A percentile compares a stretch with the other conserved stretches of the same genome.
Evolutionary conservation across 2,888 invertebrate species (phyloP).

Genomic region (Pterostichus madidus): DNA sequence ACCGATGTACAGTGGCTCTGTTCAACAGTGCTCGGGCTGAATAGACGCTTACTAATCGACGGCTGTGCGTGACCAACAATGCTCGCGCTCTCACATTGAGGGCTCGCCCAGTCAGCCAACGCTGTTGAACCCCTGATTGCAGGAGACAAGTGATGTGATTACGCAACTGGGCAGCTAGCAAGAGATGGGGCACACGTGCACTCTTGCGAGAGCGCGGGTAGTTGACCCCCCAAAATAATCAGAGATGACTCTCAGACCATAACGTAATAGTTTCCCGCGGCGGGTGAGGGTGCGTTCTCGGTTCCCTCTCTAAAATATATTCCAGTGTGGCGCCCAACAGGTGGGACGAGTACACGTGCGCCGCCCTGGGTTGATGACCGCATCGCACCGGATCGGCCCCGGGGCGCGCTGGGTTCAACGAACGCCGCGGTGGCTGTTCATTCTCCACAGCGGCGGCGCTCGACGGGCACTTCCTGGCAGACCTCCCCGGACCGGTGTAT

Average conservation of each 20-base stretch:
- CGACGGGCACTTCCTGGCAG: constrained; percentile 74
- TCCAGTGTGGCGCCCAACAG: constrained; percentile 62
- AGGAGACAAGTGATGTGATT: constrained; percentile 2
- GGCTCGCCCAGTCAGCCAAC: constrained; percentile 76
- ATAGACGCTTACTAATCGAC: constrained; percentile 68
- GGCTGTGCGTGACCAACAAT: constrained; percentile 73
- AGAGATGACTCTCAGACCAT: constrained; percentile 44
- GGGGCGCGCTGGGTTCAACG: constrained; percentile 71
- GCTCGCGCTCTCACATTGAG: constrained; percentile 76
- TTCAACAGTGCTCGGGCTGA: constrained; percentile 68
- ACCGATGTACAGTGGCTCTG: constrained; percentile 70
- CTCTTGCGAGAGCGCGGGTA: constrained; percentile 74
- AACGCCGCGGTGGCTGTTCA: constrained; percentile 72
- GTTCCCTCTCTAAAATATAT: constrained; percentile 36
- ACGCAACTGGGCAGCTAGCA: constrained; percentile 23
- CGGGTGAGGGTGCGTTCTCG: constrained; percentile 57
- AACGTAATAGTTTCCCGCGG: constrained; percentile 50
- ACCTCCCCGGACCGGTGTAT: constrained; percentile 70
- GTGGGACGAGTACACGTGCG: constrained; percentile 65
- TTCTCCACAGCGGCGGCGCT: constrained; percentile 72
- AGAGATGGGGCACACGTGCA: constrained; percentile 62
- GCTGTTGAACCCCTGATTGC: constrained; percentile 42
- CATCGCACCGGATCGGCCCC: constrained; percentile 61
- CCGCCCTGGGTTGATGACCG: constrained; percentile 66
- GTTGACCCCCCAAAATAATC: constrained; percentile 78